A percentile compares a stretch with the other conserved stretches of the same genome.
Conservation (phyloP, 1,140 invertebrate genomes). For the Drosophila gunungcola region DNA sequence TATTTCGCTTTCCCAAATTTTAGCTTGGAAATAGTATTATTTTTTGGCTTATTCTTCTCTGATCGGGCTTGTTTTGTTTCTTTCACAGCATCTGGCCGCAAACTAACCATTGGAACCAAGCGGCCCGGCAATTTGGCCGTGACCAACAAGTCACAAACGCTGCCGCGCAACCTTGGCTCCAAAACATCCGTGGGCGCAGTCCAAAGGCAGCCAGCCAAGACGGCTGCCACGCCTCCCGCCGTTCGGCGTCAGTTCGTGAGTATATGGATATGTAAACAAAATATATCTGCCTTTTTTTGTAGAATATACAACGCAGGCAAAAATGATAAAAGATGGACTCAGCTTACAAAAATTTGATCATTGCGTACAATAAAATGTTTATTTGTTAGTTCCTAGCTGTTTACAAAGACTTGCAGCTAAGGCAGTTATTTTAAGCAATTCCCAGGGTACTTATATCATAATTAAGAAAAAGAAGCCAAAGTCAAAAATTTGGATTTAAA, state of each 20-base stretch:
- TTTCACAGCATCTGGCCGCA: conserved; percentile 88
- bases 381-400: too few species aligned
- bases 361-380: too few species aligned
- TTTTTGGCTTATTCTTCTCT: background rate
- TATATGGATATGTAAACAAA: conserved; percentile 10
- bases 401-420: too few species aligned
- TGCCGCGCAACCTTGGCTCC: conserved; percentile 92
- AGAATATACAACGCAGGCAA: background rate
- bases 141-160: conserved; percentile 92
- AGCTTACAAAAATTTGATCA: background rate
- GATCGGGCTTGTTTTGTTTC: conserved; percentile 1
- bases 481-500: too few species aligned
- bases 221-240: conserved; percentile 91
- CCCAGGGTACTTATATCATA: too few species aligned
- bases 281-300: background rate
- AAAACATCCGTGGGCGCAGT: conserved; percentile 86
- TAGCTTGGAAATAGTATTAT: conserved; percentile 2
- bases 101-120: conserved; percentile 89
- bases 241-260: conserved; percentile 92
- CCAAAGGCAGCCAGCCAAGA: conserved; percentile 87
- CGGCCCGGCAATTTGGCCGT: conserved; percentile 87
- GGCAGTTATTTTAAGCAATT: too few species aligned
- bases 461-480: too few species aligned
- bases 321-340: background rate
- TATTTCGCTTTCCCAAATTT: conserved; percentile 41